Evolutionary conservation across 2,888 invertebrate species (phyloP), one percentile per base, ranked within the genome.

Genomic region (Sialis lutaria): DNA sequence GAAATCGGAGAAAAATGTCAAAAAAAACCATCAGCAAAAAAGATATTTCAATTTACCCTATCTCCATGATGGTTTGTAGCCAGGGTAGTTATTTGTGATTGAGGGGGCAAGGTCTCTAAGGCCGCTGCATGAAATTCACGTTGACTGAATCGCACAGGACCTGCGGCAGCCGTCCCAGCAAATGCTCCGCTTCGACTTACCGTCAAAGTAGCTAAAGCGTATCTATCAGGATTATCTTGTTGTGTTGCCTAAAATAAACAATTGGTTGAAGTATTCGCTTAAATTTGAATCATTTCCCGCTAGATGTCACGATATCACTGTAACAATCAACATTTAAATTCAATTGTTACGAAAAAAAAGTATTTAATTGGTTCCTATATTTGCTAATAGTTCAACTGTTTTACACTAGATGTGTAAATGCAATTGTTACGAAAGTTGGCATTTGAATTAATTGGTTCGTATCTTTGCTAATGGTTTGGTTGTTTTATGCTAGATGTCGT

Each of bases 151-250:
- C 74, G 73, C 48, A 82, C 69, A 34, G 71, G 55, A 51, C 51
- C 55, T 49, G 47, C 39, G 57, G 57, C 63, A 50, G 54, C 61
- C 43, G 56, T 58, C 13, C 31, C 31, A 37, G 12, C 12, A 45
- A 12, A 45, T 1, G 61, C 64, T 51, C 65, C 64, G 50, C 70
- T 67, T 40, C 69, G 67, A 12, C 72, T 69, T 50, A 90, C 70
- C 9, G 82, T 76, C 46, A 92, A 70, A 1, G 91, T 90, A 1
- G 87, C 82, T 50, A 92, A 68, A 1, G 91, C 87, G 62, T 89
- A 89, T 46, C 89, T 77, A 67, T 91, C 91, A 0, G 82, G 69
- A 69, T 92, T 92, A 66, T 92, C 89, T 50, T 79, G 70, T 60
- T 86, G 86, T 1, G 79, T 82, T 6, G 84, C 85, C 75, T 83